Conservation (phyloP, 2,797 vertebrate species). For the Holocentrus rufus region DNA sequence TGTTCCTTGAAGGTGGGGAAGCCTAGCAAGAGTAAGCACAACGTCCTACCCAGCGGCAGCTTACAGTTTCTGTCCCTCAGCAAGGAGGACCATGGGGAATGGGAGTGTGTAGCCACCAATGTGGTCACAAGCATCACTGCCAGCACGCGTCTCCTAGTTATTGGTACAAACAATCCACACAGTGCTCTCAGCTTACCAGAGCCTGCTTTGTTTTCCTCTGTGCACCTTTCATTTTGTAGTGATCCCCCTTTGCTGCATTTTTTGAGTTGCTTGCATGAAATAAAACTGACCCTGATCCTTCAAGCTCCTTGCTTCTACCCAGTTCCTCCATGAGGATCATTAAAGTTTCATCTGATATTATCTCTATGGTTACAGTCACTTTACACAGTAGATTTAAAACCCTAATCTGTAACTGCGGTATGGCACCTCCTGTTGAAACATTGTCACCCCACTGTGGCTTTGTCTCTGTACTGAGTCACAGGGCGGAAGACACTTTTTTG, state of each 20-base stretch:
- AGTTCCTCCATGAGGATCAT: slow-evolving; percentile 51
- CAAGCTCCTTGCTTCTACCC: slow-evolving; percentile 33
- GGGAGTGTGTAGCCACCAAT: slow-evolving; percentile 98
- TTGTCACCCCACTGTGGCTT: background rate
- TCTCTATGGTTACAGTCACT: slow-evolving; percentile 42
- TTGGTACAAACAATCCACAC: slow-evolving; percentile 82
- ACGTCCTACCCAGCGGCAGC: slow-evolving; percentile 93
- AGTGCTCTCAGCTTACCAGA: slow-evolving; percentile 26
- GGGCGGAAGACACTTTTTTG: slow-evolving; percentile 40
- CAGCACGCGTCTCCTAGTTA: slow-evolving; percentile 98
- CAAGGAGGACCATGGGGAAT: slow-evolving; percentile 99
- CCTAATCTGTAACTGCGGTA: slow-evolving; percentile 23
- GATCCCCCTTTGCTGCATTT: slow-evolving; percentile 24
- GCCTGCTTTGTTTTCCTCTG: slow-evolving; percentile 16
- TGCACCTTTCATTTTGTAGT: slow-evolving; percentile 32
- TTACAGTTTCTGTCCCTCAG: slow-evolving; percentile 96
- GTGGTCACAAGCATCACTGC: slow-evolving; percentile 99
- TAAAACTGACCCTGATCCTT: slow-evolving; percentile 38
- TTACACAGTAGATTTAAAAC: slow-evolving; percentile 48
- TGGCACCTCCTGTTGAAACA: background rate
- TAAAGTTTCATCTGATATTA: slow-evolving; percentile 59
- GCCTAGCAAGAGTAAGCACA: slow-evolving; percentile 99
- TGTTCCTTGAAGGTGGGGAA: slow-evolving; percentile 91
- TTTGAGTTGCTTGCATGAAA: slow-evolving; percentile 41
- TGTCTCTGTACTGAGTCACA: slow-evolving; percentile 27